Evolutionary conservation across 2,888 invertebrate genomes (phyloP).

Genomic region (Spilarctia lutea): DNA sequence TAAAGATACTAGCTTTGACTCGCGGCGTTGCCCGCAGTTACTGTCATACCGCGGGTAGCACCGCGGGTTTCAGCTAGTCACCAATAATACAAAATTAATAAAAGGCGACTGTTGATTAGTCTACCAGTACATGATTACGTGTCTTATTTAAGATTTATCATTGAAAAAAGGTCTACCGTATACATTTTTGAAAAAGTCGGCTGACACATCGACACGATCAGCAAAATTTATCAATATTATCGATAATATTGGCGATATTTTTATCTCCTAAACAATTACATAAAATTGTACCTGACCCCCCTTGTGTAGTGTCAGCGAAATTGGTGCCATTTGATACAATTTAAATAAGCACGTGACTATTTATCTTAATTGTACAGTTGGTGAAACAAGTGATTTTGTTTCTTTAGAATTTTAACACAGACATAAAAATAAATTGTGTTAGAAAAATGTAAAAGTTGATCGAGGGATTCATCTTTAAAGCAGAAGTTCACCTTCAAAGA

Average conservation of each 20-base stretch:
- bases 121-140: background rate
- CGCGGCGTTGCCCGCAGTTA: no score
- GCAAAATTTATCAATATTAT: background rate
- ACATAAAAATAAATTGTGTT: no score
- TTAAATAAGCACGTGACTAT: conserved; percentile 24
- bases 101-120: no score
- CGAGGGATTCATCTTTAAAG: no score
- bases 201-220: conserved; percentile 8
- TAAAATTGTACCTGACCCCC: background rate
- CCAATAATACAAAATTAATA: no score
- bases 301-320: conserved; percentile 12
- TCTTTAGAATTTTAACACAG: background rate
- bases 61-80: no score
- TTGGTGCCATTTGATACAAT: conserved; percentile 12
- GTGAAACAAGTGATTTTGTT: conserved; percentile 1
- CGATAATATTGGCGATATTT: background rate
- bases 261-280: conserved; percentile 9
- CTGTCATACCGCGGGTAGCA: no score
- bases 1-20: no score
- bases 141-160: background rate
- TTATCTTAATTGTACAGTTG: conserved; percentile 26
- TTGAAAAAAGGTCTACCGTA: background rate
- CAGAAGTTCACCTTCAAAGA: no score
- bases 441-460: no score
- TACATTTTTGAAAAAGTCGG: background rate